Evolutionary conservation across 2,888 invertebrate genomes (phyloP), one percentile per base, ranked within the genome.

Genomic region (Drosophila sordidapex): DNA sequence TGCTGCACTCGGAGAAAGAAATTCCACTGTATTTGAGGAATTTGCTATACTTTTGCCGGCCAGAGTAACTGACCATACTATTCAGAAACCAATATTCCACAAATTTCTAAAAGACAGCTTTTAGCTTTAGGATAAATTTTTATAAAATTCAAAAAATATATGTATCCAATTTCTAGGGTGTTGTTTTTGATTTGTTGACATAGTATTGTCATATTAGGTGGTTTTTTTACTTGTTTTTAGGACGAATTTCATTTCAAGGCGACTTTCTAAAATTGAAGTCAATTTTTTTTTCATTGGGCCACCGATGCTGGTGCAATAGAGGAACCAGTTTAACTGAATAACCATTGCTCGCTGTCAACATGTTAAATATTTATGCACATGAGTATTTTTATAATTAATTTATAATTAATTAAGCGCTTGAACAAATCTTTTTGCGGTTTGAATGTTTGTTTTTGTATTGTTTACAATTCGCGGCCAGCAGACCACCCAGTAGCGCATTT

Each of bases 391-490:
- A 21, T 1, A 21, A 21, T 21, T 21, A 21, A 15, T 49, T 15
- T 25, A 49, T n/a, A 49, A 64, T 63, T 49, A 64, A 64, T 64
- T 31, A 38, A 33, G n/a, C 8, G 38, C 21, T 4, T 25, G 15
- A 46, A 8, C 21, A 46, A 15, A 46, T 25, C 46, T 8, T 4
- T 21, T 8, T 46, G 46, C 13, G 8, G 38, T 1, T 31, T 31
- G n/a, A n/a, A 31, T 31, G 2, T 29, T 54, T 40, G 21, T 21
- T 21, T 21, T 21, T 21, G 21, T 21, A 29, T 27, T 46, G 46
- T 46, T 7, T 46, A 46, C 7, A 25, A 4, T 46, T 46, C 2
- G 46, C 46, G 21, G 46, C 2, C 25, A 46, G 13, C 13, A 25
- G 1, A 25, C 46, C 46, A 25, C 25, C 15, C 25, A 46, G 15